Conservation (phyloP, 2,888 invertebrate species). For the Hypselothyrea guttata region DNA sequence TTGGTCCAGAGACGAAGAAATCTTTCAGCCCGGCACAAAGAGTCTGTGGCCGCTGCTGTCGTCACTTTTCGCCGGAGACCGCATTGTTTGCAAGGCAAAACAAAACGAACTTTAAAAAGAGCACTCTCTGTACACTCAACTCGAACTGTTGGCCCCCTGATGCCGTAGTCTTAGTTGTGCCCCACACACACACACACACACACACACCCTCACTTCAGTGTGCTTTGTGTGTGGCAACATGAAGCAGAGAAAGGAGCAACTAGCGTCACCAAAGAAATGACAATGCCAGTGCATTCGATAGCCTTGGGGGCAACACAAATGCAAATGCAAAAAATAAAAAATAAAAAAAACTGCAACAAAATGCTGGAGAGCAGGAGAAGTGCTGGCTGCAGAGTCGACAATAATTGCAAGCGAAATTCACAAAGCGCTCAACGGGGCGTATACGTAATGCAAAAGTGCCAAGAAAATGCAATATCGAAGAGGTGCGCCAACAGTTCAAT, state of each 20-base stretch:
- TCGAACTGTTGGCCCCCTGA: slow-evolving; percentile 1
- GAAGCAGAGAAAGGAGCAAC: slow-evolving; percentile 48
- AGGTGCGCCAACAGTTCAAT: slow-evolving; percentile 66
- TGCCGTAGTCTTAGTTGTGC: slow-evolving; percentile 31
- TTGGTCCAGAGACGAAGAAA: slow-evolving; percentile 1
- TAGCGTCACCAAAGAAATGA: slow-evolving; percentile 45
- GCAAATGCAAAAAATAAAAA: slow-evolving; percentile 7
- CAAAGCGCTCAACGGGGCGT: slow-evolving; percentile 42
- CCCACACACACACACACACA: too few species aligned
- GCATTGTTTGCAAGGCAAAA: slow-evolving; percentile 64
- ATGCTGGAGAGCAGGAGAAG: slow-evolving; percentile 5
- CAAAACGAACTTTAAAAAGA: slow-evolving; percentile 77
- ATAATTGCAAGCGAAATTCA: slow-evolving; percentile 56
- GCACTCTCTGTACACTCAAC: slow-evolving; percentile 39
- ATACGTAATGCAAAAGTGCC: slow-evolving; percentile 49
- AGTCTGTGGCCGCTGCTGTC: slow-evolving; percentile 26
- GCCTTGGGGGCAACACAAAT: slow-evolving; percentile 57
- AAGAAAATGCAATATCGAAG: slow-evolving; percentile 51
- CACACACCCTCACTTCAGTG: slow-evolving; percentile 43
- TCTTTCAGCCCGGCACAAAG: slow-evolving; percentile 2
- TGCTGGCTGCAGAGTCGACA: slow-evolving; percentile 20
- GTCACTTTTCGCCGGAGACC: slow-evolving; percentile 54
- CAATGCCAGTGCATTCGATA: slow-evolving; percentile 60
- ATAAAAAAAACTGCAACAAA: slow-evolving; percentile 3
- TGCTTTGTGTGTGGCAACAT: slow-evolving; percentile 60